Conservation (phyloP, 2,888 invertebrate genomes). For the Dicyrtomina minuta region DNA sequence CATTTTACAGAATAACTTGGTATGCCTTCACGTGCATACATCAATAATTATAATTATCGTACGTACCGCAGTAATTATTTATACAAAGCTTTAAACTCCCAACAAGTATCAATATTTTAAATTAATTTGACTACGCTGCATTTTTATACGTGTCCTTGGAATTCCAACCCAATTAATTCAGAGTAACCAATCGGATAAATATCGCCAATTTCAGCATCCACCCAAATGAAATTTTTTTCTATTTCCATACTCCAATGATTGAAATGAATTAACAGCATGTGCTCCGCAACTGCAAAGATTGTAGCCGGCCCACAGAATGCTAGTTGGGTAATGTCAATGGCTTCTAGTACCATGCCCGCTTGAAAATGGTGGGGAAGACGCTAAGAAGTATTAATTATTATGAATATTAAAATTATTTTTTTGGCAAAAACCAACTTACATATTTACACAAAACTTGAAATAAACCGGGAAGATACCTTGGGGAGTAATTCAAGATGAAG, state of each 20-base stretch:
- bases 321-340: constrained; percentile 9
- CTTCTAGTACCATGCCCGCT: constrained; percentile 20
- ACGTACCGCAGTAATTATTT: too few relatives aligned
- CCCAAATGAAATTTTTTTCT: constrained; percentile 9
- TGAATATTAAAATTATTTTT: too few relatives aligned
- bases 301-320: constrained; percentile 17
- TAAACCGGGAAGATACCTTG: too few relatives aligned
- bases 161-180: constrained; percentile 15
- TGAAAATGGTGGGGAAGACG: constrained; percentile 17
- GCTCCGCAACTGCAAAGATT: constrained; percentile 10
- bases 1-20: too few relatives aligned
- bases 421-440: too few relatives aligned
- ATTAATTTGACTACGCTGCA: too few relatives aligned
- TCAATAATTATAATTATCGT: too few relatives aligned
- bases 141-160: constrained; percentile 22
- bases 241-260: constrained; percentile 4
- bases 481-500: constrained; percentile 5
- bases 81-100: too few relatives aligned
- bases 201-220: constrained; percentile 16
- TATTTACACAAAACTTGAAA: too few relatives aligned
- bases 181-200: constrained; percentile 24
- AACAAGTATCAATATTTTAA: too few relatives aligned
- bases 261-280: constrained; percentile 18
- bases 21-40: too few relatives aligned
- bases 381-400: constrained; percentile 10